Conservation (phyloP, 2,797 vertebrate genomes). For the Meda fulgida region DNA sequence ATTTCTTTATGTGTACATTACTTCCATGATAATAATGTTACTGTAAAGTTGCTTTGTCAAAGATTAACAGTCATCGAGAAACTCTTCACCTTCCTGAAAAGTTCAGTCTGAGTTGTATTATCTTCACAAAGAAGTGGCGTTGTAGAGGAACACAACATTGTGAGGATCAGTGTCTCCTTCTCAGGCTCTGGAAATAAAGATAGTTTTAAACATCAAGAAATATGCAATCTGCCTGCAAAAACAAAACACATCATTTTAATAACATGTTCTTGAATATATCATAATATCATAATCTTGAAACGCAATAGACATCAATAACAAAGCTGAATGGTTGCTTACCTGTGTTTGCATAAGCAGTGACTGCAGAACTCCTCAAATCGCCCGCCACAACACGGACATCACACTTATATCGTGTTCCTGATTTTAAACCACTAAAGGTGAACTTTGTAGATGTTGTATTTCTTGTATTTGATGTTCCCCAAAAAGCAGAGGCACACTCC, state of each 20-base stretch:
- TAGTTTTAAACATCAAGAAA: background rate
- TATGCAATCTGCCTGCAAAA: background rate
- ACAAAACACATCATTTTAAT: background rate
- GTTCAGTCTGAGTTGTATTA: fast-evolving
- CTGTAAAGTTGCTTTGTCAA: background rate
- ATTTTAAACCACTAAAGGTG: fast-evolving
- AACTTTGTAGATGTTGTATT: too few species aligned
- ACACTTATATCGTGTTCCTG: constrained; percentile 61
- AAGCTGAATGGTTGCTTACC: constrained; percentile 54
- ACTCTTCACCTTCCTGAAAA: constrained; percentile 22
- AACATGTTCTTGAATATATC: too few species aligned
- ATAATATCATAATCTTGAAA: background rate
- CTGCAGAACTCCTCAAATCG: fast-evolving
- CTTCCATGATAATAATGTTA: background rate
- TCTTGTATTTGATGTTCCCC: fast-evolving
- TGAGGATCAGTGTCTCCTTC: constrained; percentile 43
- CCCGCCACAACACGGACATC: background rate
- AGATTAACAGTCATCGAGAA: background rate
- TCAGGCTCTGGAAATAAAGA: constrained; percentile 34
- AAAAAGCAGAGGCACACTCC: too few species aligned
- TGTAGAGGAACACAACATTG: constrained; percentile 65
- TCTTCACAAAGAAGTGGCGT: background rate
- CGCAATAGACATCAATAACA: background rate
- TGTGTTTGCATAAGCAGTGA: fast-evolving
- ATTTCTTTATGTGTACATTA: background rate